These are phyloP conservation scores for Henicopernis longicauda DNA, from an alignment of 2,113 vertebrate species.

Conservation along the genomic window DNA sequence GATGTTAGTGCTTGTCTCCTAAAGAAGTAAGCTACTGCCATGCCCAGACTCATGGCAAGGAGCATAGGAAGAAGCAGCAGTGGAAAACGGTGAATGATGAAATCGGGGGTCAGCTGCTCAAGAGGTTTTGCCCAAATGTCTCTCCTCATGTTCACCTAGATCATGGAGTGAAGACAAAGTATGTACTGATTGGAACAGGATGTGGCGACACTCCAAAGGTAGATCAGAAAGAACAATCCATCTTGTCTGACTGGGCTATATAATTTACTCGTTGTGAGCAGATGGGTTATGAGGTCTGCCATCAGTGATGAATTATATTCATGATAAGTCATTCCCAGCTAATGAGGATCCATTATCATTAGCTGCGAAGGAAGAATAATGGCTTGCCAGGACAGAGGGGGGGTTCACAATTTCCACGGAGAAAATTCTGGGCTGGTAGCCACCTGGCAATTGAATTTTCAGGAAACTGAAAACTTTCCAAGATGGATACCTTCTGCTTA, in stretches of 20 bases:
- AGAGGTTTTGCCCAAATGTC: not conserved
- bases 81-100: not conserved
- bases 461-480: conserved; percentile 3
- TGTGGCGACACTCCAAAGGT: not conserved
- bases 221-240: conserved; percentile 46
- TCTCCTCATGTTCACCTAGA: not conserved
- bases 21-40: not conserved
- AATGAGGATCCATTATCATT: conserved; percentile 65
- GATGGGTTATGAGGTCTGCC: conserved; percentile 66
- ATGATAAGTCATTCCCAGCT: conserved; percentile 65
- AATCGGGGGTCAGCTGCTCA: not conserved
- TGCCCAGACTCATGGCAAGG: not conserved
- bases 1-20: not conserved
- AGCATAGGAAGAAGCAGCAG: not conserved
- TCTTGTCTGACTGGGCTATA: conserved; percentile 36
- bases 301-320: conserved; percentile 59
- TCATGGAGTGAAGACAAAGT: not conserved
- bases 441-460: conserved; percentile 1
- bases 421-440: conserved; percentile 12
- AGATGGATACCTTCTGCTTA: not conserved
- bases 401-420: conserved; percentile 3
- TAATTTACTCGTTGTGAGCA: conserved; percentile 56
- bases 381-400: not conserved
- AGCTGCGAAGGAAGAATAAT: conserved; percentile 37
- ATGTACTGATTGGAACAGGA: conserved; percentile 21